phyloP scores from a whole-genome alignment of 2,797 vertebrate species.

The Rhinella marina region DNA sequence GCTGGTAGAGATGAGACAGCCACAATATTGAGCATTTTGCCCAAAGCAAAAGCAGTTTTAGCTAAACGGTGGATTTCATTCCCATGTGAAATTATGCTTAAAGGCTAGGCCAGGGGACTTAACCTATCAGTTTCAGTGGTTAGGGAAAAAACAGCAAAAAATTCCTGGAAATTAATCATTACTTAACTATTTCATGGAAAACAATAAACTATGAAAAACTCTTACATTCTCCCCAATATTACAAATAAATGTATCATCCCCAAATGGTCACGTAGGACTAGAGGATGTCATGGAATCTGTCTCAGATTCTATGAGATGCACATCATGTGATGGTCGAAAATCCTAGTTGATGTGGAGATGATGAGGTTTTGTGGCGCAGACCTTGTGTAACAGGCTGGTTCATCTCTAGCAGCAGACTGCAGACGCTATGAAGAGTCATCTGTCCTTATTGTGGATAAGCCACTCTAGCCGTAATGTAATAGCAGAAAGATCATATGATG shows the following conservation, averaged over 20 bases:
- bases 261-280: not conserved
- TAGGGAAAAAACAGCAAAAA: not conserved
- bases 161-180: not conserved
- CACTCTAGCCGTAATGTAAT: not conserved
- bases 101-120: constrained; percentile 29
- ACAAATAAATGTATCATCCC: not conserved
- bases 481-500: constrained; percentile 20
- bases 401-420: not conserved
- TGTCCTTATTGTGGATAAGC: not conserved
- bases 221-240: not conserved
- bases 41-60: constrained; percentile 46
- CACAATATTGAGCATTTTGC: constrained; percentile 56
- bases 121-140: not conserved
- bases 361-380: not conserved
- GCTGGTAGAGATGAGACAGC: constrained; percentile 48
- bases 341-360: not conserved
- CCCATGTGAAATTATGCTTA: constrained; percentile 14
- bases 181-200: not conserved
- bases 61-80: constrained; percentile 28
- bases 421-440: not conserved
- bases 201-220: not conserved
- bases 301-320: not conserved
- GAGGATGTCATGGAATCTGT: not conserved
- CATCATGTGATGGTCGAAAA: not conserved
- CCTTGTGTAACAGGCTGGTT: not conserved